phyloP scores from a whole-genome alignment of 2,113 vertebrate genomes.

The Bos taurus region DNA sequence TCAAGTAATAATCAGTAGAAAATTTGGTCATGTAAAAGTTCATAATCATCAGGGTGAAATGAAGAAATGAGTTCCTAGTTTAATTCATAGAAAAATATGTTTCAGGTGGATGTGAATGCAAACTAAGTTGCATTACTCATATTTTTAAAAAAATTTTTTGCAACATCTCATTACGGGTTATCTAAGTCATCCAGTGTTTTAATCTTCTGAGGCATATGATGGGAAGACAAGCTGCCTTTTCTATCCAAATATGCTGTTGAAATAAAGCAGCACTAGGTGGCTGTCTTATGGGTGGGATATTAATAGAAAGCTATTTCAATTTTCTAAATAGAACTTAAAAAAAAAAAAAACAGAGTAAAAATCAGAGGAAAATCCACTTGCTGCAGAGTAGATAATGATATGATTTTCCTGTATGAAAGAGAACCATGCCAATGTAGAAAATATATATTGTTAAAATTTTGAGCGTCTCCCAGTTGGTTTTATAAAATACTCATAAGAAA shows the following conservation, averaged over 20 bases:
- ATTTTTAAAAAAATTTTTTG: rapidly evolving
- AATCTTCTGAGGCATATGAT: not conserved
- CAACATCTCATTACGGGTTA: not conserved
- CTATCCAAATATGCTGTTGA: not conserved
- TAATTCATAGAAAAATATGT: not conserved
- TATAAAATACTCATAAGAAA: not conserved
- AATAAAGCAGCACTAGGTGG: not conserved
- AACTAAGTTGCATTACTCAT: not conserved
- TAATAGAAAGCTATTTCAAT: not conserved
- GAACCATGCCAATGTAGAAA: not conserved
- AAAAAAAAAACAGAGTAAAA: not conserved
- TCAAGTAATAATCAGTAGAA: slow-evolving; percentile 67
- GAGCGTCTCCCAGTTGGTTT: not conserved
- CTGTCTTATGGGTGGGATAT: not conserved
- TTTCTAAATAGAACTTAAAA: not conserved
- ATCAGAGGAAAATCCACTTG: not conserved
- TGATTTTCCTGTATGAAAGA: not conserved
- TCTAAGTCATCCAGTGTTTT: not conserved
- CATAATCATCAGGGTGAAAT: slow-evolving; percentile 42
- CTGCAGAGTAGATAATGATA: not conserved
- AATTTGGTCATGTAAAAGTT: slow-evolving; percentile 33
- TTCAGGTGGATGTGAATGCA: slow-evolving; percentile 17
- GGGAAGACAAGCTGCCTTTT: not conserved
- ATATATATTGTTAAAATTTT: not conserved
- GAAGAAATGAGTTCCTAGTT: slow-evolving; percentile 33